A percentile compares a stretch with the other conserved stretches of the same genome.
Evolutionary conservation across 2,888 invertebrate species (phyloP).

Genomic region (Nomada ferruginata): DNA sequence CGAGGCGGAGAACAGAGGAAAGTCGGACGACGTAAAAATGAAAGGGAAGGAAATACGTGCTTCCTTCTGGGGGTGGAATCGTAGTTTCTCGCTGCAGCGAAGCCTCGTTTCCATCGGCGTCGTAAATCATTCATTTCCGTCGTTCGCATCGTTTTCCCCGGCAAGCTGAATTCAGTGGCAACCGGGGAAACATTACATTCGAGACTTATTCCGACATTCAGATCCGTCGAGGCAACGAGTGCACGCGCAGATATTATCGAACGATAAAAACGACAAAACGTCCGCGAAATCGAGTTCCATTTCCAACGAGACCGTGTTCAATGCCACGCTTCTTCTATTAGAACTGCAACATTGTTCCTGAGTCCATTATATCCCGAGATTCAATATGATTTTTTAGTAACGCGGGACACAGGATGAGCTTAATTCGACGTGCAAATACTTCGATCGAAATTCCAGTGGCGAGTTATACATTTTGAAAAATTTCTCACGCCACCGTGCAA

Average conservation of each 20-base stretch:
- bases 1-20: neutral
- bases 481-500: neutral
- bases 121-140: slow-evolving; percentile 54
- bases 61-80: neutral
- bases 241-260: slow-evolving; percentile 26
- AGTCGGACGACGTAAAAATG: neutral
- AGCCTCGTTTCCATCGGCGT: slow-evolving; percentile 16
- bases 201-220: slow-evolving; percentile 23
- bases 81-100: neutral
- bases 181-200: slow-evolving; percentile 30
- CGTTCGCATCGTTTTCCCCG: slow-evolving; percentile 20
- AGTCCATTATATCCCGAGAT: slow-evolving; percentile 7
- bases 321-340: slow-evolving; percentile 26
- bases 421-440: neutral
- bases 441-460: neutral
- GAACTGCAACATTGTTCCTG: neutral
- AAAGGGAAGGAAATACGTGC: slow-evolving; percentile 10
- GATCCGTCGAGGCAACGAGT: slow-evolving; percentile 24
- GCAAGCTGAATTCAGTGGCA: slow-evolving; percentile 13
- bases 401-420: neutral
- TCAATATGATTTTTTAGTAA: neutral
- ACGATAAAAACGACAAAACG: too few species aligned
- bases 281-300: slow-evolving; percentile 1
- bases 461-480: neutral
- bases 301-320: slow-evolving; percentile 5